Conservation (phyloP, 2,113 vertebrate genomes). For the Coturnix japonica region DNA sequence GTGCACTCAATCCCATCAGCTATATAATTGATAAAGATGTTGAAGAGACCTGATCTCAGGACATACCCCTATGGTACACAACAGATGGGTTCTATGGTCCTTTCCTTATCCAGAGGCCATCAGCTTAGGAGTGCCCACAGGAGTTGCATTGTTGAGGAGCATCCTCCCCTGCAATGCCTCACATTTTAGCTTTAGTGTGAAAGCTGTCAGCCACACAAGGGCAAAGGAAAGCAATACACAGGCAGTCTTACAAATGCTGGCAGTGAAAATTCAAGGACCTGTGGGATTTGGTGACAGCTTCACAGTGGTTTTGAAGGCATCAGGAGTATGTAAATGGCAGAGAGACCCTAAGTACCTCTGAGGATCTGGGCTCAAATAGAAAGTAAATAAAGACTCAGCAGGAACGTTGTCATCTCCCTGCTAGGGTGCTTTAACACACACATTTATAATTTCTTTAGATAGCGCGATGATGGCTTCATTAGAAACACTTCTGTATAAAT, state of each 20-base stretch:
- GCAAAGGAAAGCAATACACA: not conserved
- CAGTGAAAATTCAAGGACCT: not conserved
- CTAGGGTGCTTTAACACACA: conserved; percentile 38
- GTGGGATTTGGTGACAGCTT: conserved; percentile 21
- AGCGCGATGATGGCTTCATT: conserved; percentile 42
- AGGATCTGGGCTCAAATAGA: not conserved
- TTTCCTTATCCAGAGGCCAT: not conserved
- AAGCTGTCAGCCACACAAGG: not conserved
- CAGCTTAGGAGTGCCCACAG: not conserved
- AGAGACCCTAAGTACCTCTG: conserved; percentile 7
- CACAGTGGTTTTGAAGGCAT: not conserved
- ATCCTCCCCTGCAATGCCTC: not conserved
- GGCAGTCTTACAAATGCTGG: not conserved
- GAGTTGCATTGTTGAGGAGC: not conserved
- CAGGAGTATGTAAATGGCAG: conserved; percentile 40
- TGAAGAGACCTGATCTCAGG: too few species aligned
- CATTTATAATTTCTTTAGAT: conserved; percentile 53
- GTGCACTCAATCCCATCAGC: too few species aligned
- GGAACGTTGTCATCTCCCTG: conserved; percentile 44
- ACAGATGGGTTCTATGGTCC: not conserved
- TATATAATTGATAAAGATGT: too few species aligned
- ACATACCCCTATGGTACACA: too few species aligned
- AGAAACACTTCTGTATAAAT: conserved; percentile 28
- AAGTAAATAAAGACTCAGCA: conserved; percentile 50
- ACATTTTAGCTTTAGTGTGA: not conserved